Evolutionary conservation across 2,797 vertebrate genomes (phyloP).

Genomic region (Hydrophis major): DNA sequence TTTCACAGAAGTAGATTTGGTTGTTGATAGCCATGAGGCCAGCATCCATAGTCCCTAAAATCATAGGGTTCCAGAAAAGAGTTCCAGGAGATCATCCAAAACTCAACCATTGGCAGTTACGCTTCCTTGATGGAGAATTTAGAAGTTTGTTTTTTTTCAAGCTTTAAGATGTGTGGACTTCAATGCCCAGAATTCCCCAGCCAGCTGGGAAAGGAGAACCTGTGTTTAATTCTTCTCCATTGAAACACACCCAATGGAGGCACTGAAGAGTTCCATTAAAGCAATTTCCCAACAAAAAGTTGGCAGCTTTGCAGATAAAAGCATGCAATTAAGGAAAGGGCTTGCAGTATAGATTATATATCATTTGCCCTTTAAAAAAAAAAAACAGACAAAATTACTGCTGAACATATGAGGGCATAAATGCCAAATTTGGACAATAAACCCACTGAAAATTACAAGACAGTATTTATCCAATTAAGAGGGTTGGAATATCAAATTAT

Average conservation of each 20-base stretch:
- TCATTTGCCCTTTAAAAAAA: background rate
- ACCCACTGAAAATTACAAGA: background rate
- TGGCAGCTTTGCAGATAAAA: conserved; percentile 19
- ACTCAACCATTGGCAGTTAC: background rate
- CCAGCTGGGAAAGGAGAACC: background rate
- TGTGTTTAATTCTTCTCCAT: background rate
- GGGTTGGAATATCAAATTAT: background rate
- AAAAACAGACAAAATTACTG: background rate
- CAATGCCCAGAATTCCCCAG: background rate
- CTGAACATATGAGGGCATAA: background rate
- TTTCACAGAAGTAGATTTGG: background rate
- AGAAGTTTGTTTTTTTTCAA: background rate
- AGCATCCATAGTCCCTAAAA: background rate
- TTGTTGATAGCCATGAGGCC: background rate
- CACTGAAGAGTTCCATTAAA: background rate
- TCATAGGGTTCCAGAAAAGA: background rate
- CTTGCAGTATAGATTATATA: background rate
- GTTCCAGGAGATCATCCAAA: background rate
- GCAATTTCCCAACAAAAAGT: conserved; percentile 30
- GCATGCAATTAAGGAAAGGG: conserved; percentile 18
- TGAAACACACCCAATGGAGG: background rate
- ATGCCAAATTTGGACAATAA: background rate
- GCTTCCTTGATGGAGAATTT: background rate
- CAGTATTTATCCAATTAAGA: fast-evolving
- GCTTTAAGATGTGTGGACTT: background rate